Conservation (phyloP, 1,140 invertebrate genomes). For the Melitaea cinxia region DNA sequence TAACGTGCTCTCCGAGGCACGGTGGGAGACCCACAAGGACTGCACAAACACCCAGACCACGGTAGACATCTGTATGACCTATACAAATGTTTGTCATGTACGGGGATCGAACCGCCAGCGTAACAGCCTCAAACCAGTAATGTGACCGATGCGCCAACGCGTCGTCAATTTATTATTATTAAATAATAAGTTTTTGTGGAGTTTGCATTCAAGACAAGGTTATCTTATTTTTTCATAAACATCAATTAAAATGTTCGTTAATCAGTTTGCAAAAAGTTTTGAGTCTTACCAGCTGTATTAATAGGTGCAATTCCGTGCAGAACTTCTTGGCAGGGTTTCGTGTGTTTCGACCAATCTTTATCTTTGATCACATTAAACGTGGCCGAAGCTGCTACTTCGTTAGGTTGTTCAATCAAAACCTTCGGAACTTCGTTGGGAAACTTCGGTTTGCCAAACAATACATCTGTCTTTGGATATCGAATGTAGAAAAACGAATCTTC, state of each 20-base stretch:
- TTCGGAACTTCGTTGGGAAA: constrained; percentile 44
- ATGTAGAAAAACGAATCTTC: constrained; percentile 88
- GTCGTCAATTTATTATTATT: too few species aligned
- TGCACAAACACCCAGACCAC: too few species aligned
- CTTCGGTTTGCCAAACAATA: constrained; percentile 60
- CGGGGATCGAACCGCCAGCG: too few species aligned
- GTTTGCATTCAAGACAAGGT: too few species aligned
- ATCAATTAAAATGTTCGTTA: not conserved
- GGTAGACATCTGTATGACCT: too few species aligned
- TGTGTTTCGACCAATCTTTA: constrained; percentile 85
- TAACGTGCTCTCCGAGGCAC: too few species aligned
- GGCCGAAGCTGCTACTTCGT: constrained; percentile 49
- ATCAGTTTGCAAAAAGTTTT: not conserved
- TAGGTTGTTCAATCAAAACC: constrained; percentile 42
- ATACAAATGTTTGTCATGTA: too few species aligned
- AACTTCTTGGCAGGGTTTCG: constrained; percentile 85
- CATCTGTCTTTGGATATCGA: constrained; percentile 81
- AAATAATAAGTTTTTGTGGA: too few species aligned
- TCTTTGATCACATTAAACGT: constrained; percentile 60
- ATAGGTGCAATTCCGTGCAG: constrained; percentile 75
- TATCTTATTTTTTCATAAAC: not conserved
- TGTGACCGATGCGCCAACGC: too few species aligned
- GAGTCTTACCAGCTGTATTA: constrained; percentile 62
- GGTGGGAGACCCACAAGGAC: too few species aligned
- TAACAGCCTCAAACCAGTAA: too few species aligned